Evolutionary conservation across 2,113 vertebrate species (phyloP), one percentile per base, ranked within the genome.

Genomic region (Nyctereutes procyonoides): DNA sequence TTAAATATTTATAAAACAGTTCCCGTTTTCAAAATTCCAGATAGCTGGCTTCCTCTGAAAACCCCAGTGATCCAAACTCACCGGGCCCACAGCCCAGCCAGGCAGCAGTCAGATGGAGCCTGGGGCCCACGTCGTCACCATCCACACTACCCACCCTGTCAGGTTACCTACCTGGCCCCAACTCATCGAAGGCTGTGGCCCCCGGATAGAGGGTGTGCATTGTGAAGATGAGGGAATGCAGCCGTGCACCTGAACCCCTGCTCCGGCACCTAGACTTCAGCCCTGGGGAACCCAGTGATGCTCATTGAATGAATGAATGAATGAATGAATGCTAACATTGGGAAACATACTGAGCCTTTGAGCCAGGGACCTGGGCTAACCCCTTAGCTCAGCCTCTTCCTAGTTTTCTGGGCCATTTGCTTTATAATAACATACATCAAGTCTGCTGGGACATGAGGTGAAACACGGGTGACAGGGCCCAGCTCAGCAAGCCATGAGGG

Each of bases 11-110:
- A 65, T n/a, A 32, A 71, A 30, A 17, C 56, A 43, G 32, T 38
- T 88, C 74, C 35, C 43, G 51, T 43, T 85, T 71, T 71, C 51
- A 28, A 69, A 79, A 65, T 22, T 6, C 13, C 26, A n/a, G 76
- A 19, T 77, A 32, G 51, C n/a, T 74, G 67, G 15, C n/a, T 88
- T 73, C n/a, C 30, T 62, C 35, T 51, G 43, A 63, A 88, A 96
- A 51, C 0, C 35, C 43, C 51, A 32, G 8, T 7, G 14, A 56
- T 56, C 63, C 17, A 10, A 26, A 77, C 73, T 26, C 1, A 2
- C 24, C 0, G 0, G 62, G 8, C 30, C 24, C 4, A 0, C 3
- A 9, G 6, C 43, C 30, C 8, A 24, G 14, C 38, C 0, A 2
- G 26, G 53, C 7, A 24, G 51, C 0, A 0, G 1, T 16, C 1